Base-by-base conservation (phyloP, 2,113 vertebrate species). In the Polyodon spathula region DNA sequence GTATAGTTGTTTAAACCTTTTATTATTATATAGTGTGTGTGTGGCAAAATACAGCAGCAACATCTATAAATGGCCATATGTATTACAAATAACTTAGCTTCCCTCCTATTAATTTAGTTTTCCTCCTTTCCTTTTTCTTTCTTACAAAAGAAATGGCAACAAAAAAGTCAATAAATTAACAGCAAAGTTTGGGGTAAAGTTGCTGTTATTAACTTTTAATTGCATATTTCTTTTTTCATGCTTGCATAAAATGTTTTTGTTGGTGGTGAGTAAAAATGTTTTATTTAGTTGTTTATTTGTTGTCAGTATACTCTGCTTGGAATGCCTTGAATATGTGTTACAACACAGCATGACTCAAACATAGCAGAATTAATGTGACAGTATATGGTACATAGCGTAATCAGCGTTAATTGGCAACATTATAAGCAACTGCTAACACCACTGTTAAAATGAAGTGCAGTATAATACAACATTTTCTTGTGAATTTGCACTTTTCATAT, bases 201-300 rank as follows among this genome's bases (percentile, higher is more conserved):
- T 6, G 42, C 44, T 55, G 17, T 52, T n/a, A 4, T 16, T 46
- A 40, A 56, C 27, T 61, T 39, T 40, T 58, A 38, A 37, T 6
- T 52, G 54, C 40, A 37, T 53, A 63, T 69, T 61, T n/a, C n/a
- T n/a, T 66, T 70, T 70, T 72, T 54, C 71, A 71, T 68, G 73
- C 73, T 62, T 48, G 43, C 74, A 58, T 54, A 12, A 60, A 61
- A 70, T 62, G 69, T 43, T 67, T 62, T 48, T 55, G 43, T 14
- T 14, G 8, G 8, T 68, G 74, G 74, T 76, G 69, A 76, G 74
- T 76, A 76, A 76, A 4, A 50, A 40, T 60, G 37, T 44, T 3
- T 40, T 37, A 39, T 63, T 52, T 15, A 9, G 9, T 58, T 4
- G 27, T 10, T 58, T 61, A 65, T 63, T 63, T 59, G 40, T 39